Base-by-base conservation (phyloP, 2,797 vertebrate species). In the Brotula barbata region DNA sequence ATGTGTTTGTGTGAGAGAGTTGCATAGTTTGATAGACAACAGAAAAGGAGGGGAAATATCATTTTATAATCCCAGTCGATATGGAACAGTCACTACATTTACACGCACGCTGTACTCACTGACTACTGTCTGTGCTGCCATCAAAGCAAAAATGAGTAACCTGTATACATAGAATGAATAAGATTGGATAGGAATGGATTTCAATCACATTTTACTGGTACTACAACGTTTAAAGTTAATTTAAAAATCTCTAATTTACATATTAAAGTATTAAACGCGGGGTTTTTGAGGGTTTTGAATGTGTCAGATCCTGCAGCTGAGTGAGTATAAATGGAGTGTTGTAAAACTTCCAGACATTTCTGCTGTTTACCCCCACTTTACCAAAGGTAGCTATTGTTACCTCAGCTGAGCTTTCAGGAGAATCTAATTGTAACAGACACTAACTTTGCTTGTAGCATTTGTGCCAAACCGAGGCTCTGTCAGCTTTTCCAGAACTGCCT, bases 401-500 rank as follows among this genome's bases (percentile, higher is more conserved):
- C 52, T 79, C 56, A 73, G 15, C 17, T 48, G 43, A 73, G 54
- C 33, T 55, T 64, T 71, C 17, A 56, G 20, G 61, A 52, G 36
- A 60, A 77, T 76, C 75, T 47, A 50, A 73, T 60, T 54, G 41
- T 56, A 59, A 70, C 25, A 51, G 47, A 72, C 66, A 48, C 21
- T 40, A 44, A 69, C 36, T 34, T 53, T 73, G 64, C 58, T 68
- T 31, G 7, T 59, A 71, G 61, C 44, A 34, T 73, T 7, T 65
- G 58, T 42, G 63, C 69, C 72, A 64, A 70, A 63, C 64, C 56
- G 58, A 65, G 59, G 70, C 36, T 5, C 43, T 51, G 68, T 82
- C 68, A 69, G 62, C 71, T 73, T 79, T 85, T 81, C 81, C 83
- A 76, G 71, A 67, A 50, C 57, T 73, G 58, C 71, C 50, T 51